Evolutionary conservation across 1,140 invertebrate genomes (phyloP).

Genomic region (Dendrolimus kikuchii): DNA sequence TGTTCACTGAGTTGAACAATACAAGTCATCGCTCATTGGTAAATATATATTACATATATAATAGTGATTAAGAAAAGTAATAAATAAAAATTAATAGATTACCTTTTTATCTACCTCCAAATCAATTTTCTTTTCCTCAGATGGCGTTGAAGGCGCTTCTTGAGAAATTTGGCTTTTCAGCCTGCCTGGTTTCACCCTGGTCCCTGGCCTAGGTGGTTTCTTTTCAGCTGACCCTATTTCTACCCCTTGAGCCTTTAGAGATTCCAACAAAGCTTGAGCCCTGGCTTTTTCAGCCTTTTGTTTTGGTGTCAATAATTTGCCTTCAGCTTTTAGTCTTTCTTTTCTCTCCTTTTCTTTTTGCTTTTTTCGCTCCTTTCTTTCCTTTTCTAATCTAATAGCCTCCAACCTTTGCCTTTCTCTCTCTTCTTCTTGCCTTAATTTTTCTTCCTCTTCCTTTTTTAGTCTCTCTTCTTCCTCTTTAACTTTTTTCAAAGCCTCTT

Average conservation of each 20-base stretch:
- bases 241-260: slow-evolving; percentile 88
- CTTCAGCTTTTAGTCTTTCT: slow-evolving; percentile 94
- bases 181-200: slow-evolving; percentile 82
- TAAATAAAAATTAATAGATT: slow-evolving; percentile 6
- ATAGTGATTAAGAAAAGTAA: too few species aligned
- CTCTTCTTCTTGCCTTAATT: slow-evolving; percentile 81
- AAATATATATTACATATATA: too few species aligned
- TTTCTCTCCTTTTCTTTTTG: slow-evolving; percentile 96
- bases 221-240: slow-evolving; percentile 76
- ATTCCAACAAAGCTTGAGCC: slow-evolving; percentile 90
- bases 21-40: too few species aligned
- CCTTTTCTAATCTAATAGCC: slow-evolving; percentile 86
- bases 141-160: slow-evolving; percentile 59
- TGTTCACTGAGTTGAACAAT: too few species aligned
- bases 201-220: slow-evolving; percentile 79
- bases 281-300: slow-evolving; percentile 92
- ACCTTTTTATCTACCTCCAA: slow-evolving; percentile 73
- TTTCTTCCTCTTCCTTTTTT: slow-evolving; percentile 86
- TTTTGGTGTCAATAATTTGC: slow-evolving; percentile 93
- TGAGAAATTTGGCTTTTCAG: slow-evolving; percentile 75
- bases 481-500: slow-evolving; percentile 89
- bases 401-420: slow-evolving; percentile 81
- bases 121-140: slow-evolving; percentile 72
- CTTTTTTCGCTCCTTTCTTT: slow-evolving; percentile 92
- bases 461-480: slow-evolving; percentile 91